phyloP scores from a whole-genome alignment of 2,113 vertebrate species.

The Dipodomys stephensi region DNA sequence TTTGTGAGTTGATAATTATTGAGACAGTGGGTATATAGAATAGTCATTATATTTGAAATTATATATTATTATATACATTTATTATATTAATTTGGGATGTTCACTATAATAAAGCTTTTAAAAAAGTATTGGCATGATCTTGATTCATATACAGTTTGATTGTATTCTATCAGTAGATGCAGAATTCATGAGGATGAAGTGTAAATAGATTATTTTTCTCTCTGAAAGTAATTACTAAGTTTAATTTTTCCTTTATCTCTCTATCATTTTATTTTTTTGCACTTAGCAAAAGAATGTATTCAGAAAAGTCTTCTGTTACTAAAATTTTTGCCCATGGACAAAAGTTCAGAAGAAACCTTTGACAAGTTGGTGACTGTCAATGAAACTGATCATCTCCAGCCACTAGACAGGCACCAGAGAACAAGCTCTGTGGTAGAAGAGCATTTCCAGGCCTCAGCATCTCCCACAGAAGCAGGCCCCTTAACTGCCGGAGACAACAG shows the following conservation, averaged over 20 bases:
- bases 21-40: neutral
- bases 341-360: constrained; percentile 75
- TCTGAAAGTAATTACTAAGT: constrained; percentile 29
- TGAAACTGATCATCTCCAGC: constrained; percentile 71
- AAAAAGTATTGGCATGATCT: neutral
- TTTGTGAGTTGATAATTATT: neutral
- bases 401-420: constrained; percentile 75
- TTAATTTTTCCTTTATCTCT: constrained; percentile 37
- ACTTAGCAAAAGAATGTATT: constrained; percentile 93
- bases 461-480: constrained; percentile 57
- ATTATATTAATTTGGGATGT: neutral
- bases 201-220: constrained; percentile 23
- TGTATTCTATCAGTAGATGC: neutral
- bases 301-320: constrained; percentile 95
- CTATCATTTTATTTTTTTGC: constrained; percentile 39
- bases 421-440: constrained; percentile 85
- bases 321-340: constrained; percentile 88
- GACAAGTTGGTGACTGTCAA: constrained; percentile 66
- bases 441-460: constrained; percentile 89
- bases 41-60: neutral
- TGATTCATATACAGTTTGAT: neutral
- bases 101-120: neutral
- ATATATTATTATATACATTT: neutral
- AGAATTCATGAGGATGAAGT: neutral
- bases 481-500: constrained; percentile 4